phyloP scores from a whole-genome alignment of 2,113 vertebrate species.

The Xenopus tropicalis region UCB_Xtro_10.0 CM004450.2:145377001-145377500 shows the following conservation, averaged over 20 bases:
- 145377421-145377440: too few species aligned
- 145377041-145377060: background rate
- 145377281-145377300: too few species aligned
- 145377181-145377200: background rate
- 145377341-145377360: background rate
- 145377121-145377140: background rate
- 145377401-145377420: too few species aligned
- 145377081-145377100: background rate
- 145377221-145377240: too few species aligned
- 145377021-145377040: conserved; percentile 10
- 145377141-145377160: background rate
- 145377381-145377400: background rate
- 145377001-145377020: conserved; percentile 15
- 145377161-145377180: too few species aligned
- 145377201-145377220: too few species aligned
- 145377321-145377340: too few species aligned
- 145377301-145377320: too few species aligned
- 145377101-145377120: background rate
- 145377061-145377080: background rate
- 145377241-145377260: too few species aligned
- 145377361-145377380: background rate
- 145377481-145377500: conserved; percentile 59
- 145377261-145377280: background rate
- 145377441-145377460: too few species aligned
- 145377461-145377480: background rate